These are phyloP conservation scores for Steromphala cineraria DNA, from an alignment of 2,888 invertebrate genomes.

Conservation along the genomic window DNA sequence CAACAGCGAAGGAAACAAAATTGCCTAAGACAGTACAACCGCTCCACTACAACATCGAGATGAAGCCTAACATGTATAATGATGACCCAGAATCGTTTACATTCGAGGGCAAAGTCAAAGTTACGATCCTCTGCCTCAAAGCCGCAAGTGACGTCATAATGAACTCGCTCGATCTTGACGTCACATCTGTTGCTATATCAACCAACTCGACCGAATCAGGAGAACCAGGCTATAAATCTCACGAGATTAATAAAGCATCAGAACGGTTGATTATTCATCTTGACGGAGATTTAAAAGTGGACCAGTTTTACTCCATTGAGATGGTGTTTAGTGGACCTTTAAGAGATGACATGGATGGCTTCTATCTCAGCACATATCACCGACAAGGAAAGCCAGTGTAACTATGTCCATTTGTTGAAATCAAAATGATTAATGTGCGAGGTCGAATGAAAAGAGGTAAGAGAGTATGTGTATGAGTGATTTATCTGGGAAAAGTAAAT, in stretches of 20 bases:
- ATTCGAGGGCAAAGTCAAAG: conserved; percentile 31
- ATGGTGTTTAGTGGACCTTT: conserved; percentile 84
- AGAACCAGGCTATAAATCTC: background rate
- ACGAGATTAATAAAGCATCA: conserved; percentile 31
- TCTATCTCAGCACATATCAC: conserved; percentile 30
- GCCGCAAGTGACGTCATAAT: conserved; percentile 29
- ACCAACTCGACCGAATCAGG: conserved; percentile 11
- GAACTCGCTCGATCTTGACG: conserved; percentile 27
- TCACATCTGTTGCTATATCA: conserved; percentile 33
- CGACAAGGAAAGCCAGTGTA: conserved; percentile 26
- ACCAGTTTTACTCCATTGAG: conserved; percentile 81
- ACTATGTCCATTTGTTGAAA: background rate
- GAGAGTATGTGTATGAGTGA: background rate
- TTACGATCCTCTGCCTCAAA: conserved; percentile 22
- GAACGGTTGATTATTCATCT: conserved; percentile 78
- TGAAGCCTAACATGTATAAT: conserved; percentile 38
- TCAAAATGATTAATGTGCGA: no score
- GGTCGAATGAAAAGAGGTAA: no score
- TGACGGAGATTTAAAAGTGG: conserved; percentile 79
- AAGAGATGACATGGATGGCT: conserved; percentile 73
- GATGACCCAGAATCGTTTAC: conserved; percentile 30
- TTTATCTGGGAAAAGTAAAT: no score
- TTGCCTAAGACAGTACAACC: conserved; percentile 33
- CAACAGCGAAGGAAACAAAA: conserved; percentile 8
- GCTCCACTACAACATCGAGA: conserved; percentile 30